phyloP scores from a whole-genome alignment of 1,140 invertebrate species.

The Listronotus bonariensis region DNA sequence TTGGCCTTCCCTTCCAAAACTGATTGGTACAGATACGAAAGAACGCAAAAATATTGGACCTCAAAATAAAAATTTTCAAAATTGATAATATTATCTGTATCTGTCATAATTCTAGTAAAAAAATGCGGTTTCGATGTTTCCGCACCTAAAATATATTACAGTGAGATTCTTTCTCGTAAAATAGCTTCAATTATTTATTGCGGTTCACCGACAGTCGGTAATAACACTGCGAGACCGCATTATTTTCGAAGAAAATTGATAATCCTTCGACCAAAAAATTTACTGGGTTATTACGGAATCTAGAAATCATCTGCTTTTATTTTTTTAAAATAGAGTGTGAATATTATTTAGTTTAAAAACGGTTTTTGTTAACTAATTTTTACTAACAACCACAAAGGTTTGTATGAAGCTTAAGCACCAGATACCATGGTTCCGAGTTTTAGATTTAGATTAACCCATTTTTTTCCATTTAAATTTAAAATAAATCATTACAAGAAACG shows the following conservation, averaged over 20 bases:
- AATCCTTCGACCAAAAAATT: conserved; percentile 20
- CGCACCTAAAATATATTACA: conserved; percentile 28
- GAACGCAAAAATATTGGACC: background rate
- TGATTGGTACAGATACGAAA: too few species aligned
- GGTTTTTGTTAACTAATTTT: too few species aligned
- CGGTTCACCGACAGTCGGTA: conserved; percentile 26
- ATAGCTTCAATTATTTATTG: conserved; percentile 31
- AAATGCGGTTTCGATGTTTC: conserved; percentile 30
- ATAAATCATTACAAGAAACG: too few species aligned
- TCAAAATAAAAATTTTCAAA: background rate
- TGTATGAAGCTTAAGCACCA: too few species aligned
- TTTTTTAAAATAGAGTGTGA: background rate
- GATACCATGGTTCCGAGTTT: too few species aligned
- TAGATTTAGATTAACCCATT: too few species aligned
- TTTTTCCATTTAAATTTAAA: too few species aligned
- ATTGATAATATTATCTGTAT: conserved; percentile 8
- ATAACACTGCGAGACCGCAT: conserved; percentile 30
- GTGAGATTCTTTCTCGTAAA: conserved; percentile 30
- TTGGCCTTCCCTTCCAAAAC: too few species aligned
- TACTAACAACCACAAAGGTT: too few species aligned
- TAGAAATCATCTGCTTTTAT: conserved; percentile 3
- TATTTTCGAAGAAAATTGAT: conserved; percentile 24
- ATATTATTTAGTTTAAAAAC: background rate
- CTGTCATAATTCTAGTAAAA: conserved; percentile 26
- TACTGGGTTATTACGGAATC: background rate